These are phyloP conservation scores for Diplogasteroides magnus DNA, from an alignment of 1,140 invertebrate genomes.

Conservation along the genomic window DNA sequence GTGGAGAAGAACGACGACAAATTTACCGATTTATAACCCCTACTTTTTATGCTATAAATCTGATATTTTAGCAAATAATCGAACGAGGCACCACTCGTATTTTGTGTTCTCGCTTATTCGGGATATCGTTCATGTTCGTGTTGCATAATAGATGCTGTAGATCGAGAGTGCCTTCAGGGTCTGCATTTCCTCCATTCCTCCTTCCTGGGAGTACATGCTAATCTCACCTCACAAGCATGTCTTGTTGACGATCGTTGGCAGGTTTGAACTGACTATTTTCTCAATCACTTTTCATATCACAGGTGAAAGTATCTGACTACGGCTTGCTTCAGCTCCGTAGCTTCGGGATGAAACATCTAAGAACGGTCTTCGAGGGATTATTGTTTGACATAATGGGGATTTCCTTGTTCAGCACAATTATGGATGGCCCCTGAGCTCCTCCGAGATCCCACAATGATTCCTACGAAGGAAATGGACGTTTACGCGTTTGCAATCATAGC, in stretches of 20 bases:
- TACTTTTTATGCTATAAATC: no score
- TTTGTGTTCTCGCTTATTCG: constrained; percentile 29
- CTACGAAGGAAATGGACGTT: constrained; percentile 45
- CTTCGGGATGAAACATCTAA: neutral
- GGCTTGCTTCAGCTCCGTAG: constrained; percentile 19
- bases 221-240: constrained; percentile 26
- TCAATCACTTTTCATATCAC: neutral
- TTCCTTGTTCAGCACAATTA: constrained; percentile 63
- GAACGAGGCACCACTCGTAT: constrained; percentile 13
- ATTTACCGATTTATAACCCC: no score
- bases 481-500: constrained; percentile 53
- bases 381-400: neutral
- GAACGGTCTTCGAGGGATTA: neutral
- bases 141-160: no score
- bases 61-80: neutral
- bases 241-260: constrained; percentile 34
- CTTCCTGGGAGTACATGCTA: constrained; percentile 22
- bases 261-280: no score
- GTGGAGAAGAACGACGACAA: no score
- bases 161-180: no score
- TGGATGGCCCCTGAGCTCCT: constrained; percentile 93
- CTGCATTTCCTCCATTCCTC: constrained; percentile 30
- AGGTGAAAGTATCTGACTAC: constrained; percentile 32
- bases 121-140: constrained; percentile 24
- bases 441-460: constrained; percentile 59